Percentiles rank a stretch among this genome's conserved stretches.
Evolutionary conservation across 2,113 vertebrate species (phyloP).

Genomic region (Oryzias woworae): DNA sequence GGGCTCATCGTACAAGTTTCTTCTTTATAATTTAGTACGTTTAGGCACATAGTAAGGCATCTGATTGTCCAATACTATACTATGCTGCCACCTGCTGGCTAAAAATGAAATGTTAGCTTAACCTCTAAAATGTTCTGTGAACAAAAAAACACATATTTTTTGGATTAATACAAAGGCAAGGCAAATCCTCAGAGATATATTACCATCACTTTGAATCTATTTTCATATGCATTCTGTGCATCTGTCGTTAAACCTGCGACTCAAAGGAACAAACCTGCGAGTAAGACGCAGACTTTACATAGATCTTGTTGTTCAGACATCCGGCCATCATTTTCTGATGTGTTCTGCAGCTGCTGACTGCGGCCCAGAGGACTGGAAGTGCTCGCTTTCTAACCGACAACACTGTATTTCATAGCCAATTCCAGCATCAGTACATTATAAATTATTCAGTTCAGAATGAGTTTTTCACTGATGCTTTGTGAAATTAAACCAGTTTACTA

Average conservation of each 20-base stretch:
- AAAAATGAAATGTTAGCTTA: background rate
- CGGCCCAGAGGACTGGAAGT: slow-evolving; percentile 16
- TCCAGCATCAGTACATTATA: too few relatives aligned
- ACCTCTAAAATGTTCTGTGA: background rate
- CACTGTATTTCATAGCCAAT: background rate
- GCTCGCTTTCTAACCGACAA: slow-evolving; percentile 17
- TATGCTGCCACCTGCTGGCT: slow-evolving; percentile 68
- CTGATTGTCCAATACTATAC: background rate
- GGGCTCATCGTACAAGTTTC: background rate
- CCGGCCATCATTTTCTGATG: slow-evolving; percentile 51
- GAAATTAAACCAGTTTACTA: too few relatives aligned
- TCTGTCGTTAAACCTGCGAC: background rate
- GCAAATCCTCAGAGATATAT: background rate
- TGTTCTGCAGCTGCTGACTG: slow-evolving; percentile 59
- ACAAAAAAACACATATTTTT: background rate
- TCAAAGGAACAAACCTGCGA: slow-evolving; percentile 25
- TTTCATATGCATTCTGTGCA: too few relatives aligned
- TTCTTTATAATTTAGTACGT: slow-evolving; percentile 2
- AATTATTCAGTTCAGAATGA: too few relatives aligned
- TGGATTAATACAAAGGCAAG: background rate
- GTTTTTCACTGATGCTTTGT: too few relatives aligned
- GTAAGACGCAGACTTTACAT: slow-evolving; percentile 37
- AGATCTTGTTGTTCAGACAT: slow-evolving; percentile 45
- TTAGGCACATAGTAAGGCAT: background rate
- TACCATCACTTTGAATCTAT: too few relatives aligned